Base-by-base conservation (phyloP, 2,113 vertebrate species). In the Serilophus lunatus region DNA sequence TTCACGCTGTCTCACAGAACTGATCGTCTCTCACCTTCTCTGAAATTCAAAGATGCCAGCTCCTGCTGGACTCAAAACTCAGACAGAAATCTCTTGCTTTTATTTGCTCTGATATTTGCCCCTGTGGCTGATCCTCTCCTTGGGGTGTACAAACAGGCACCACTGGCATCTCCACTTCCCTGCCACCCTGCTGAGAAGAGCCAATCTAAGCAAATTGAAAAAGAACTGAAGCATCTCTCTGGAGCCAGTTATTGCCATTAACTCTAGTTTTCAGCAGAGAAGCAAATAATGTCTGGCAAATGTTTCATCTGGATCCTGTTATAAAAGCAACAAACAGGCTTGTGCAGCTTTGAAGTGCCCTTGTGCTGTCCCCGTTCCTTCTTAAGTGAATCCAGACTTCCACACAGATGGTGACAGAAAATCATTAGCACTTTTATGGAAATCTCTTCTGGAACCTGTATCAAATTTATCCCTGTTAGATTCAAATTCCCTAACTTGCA, bases 141-240 rank as follows among this genome's bases (percentile, higher is more conserved):
- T 13, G 19, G 49, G 14, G 17, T 2, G 25, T 29, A 38, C 25
- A 5, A 4, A 29, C 16, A 1, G 12, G 49, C 47, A 28, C 36
- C 10, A 38, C 64, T 60, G 50, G 61, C 51, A 38, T n/a, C 61
- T 36, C 50, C 0, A 2, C 47, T 57, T 49, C 11, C 0, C 2
- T 35, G 36, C 35, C 40, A n/a, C 40, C 35, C 61, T 51, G 25
- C 12, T 60, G 84, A 33, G 57, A 76, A 79, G 28, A n/a, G 38
- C 35, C 63, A 54, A 50, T 50, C 15, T 8, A 66, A 71, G 49
- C 33, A n/a, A 31, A 47, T 22, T 7, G 44, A 49, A 36, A 12
- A 31, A 57, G 47, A 64, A 59, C 1, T 1, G 33, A 68, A 77
- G 23, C 53, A 68, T 26, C 63, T 25, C 26, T 51, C 38, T 5